Evolutionary conservation across 92 coral and sea anemone species (phyloP).

Genomic region (Palythoa heliodiscus): DNA sequence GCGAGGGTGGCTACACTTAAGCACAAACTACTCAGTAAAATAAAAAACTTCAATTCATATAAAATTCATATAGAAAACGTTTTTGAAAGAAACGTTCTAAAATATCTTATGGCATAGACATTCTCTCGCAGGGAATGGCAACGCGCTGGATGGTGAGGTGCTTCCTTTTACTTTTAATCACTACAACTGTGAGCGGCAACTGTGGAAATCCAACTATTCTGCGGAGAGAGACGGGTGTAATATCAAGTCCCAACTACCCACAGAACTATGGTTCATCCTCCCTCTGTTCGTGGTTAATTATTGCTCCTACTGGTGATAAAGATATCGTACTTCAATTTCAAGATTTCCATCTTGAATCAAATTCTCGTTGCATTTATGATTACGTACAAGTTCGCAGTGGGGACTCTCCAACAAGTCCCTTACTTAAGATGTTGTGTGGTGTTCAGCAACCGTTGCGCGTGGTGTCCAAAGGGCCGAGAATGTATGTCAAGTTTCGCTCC

Average conservation of each 20-base stretch:
- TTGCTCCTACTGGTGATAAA: not conserved
- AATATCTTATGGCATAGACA: no score
- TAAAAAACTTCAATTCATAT: no score
- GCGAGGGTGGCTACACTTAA: no score
- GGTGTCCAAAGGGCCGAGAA: not conserved
- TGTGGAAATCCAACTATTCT: no score
- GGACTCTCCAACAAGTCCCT: not conserved
- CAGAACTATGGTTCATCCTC: not conserved
- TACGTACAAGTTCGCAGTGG: slow-evolving; percentile 8
- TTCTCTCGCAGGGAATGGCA: no score
- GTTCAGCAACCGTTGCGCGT: not conserved
- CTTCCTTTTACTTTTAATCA: no score
- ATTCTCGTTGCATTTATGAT: not conserved
- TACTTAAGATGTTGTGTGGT: not conserved
- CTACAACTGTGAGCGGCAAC: no score
- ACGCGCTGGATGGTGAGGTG: no score
- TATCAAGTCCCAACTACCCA: slow-evolving; percentile 27
- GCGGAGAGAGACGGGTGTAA: not conserved
- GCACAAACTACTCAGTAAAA: no score
- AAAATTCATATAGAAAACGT: no score
- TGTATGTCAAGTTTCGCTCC: not conserved
- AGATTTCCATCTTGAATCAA: not conserved
- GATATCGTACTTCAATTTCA: not conserved
- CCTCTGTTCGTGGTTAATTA: not conserved
- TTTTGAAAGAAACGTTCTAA: no score